A percentile compares a stretch with the other conserved stretches of the same genome.
Conservation (phyloP, 2,797 vertebrate genomes). For the Myotis planiceps region DNA sequence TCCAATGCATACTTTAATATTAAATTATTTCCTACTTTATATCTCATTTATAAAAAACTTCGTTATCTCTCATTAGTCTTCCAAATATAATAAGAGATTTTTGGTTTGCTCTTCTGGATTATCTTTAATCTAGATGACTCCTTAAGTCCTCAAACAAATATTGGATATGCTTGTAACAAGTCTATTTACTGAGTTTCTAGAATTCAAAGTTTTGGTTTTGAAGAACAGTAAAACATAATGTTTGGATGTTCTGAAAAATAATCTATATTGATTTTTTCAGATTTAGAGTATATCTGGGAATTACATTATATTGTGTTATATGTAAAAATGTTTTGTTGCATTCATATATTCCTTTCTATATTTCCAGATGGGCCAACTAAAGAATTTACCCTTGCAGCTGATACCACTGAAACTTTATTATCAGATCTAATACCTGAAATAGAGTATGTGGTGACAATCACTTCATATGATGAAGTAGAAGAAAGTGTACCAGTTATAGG, state of each 20-base stretch:
- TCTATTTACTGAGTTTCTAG: conserved; percentile 26
- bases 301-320: not conserved
- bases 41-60: not conserved
- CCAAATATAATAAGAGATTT: conserved; percentile 16
- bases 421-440: conserved; percentile 91
- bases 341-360: conserved; percentile 73
- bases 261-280: not conserved
- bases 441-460: conserved; percentile 93
- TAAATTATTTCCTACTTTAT: not conserved
- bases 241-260: conserved; percentile 14
- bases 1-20: not conserved
- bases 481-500: conserved; percentile 95
- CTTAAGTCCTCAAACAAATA: not conserved
- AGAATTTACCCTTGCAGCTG: conserved; percentile 92
- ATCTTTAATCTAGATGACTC: not conserved
- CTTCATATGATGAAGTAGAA: conserved; percentile 90
- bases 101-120: not conserved
- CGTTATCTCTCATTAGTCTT: not conserved
- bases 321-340: not conserved
- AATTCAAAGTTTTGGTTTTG: conserved; percentile 52
- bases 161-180: conserved; percentile 10
- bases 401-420: conserved; percentile 92
- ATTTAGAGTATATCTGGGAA: conserved; percentile 29
- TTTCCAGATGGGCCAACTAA: conserved; percentile 91
- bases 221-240: not conserved